Evolutionary conservation across 2,797 vertebrate genomes (phyloP), one percentile per base, ranked within the genome.

Genomic region (Chelon auratus): DNA sequence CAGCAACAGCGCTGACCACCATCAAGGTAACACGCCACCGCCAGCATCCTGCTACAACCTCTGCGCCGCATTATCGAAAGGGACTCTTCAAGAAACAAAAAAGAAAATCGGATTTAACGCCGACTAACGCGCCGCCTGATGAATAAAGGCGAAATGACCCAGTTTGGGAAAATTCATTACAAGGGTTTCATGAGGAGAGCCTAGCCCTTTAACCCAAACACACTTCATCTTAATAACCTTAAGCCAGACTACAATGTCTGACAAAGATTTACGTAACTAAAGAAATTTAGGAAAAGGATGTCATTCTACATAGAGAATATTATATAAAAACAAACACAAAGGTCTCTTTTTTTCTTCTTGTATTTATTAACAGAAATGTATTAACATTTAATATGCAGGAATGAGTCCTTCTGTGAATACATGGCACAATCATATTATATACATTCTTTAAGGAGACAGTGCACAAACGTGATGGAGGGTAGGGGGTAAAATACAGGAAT

Each of bases 381-480:
- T 93, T 80, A 93, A 93, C 93, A 94, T 93, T 91, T 89, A 93
- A 85, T 91, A 92, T 90, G 90, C 82, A 90, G 90, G 89, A 96
- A 95, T 95, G 94, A 94, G 93, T 92, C 88, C 90, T 92, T 94
- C 87, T 90, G 95, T 95, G 95, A 95, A 94, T 95, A 96, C 95
- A 96, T 96, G 95, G 96, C 95, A 97, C 95, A 92, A 93, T 94
- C 92, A 93, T 92, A 87, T 94, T 96, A 96, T 96, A 92, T 96
- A 97, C 95, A 97, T 93, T 95, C 94, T 91, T 94, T 86, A 91
- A 91, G 85, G 79, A 90, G 92, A 94, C 89, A 92, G 92, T 93
- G 94, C 93, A 95, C 92, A 93, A 80, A 92, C 72, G 70, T 84
- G 76, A 68, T 66, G 88, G 88, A 87, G 88, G 87, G 92, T n/a